These are phyloP conservation scores for Cyclophora punctaria DNA, from an alignment of 2,888 invertebrate species.

Conservation along the genomic window DNA sequence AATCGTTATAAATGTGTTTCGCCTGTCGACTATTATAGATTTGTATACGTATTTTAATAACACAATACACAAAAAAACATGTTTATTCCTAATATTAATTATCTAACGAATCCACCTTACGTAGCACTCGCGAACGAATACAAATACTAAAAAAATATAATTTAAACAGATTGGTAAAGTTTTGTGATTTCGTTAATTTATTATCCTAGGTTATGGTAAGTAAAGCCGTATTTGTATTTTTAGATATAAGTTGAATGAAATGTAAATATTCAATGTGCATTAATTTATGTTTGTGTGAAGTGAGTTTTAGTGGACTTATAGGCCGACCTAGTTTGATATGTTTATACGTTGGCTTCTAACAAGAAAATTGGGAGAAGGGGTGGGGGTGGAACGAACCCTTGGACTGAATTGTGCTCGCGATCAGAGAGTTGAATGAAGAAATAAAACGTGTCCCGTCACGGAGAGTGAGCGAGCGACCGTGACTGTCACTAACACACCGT, in stretches of 20 bases:
- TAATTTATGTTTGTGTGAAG: constrained; percentile 48
- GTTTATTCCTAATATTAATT: constrained; percentile 4
- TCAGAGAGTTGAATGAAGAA: too few species aligned
- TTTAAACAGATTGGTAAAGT: constrained; percentile 16
- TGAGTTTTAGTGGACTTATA: constrained; percentile 5
- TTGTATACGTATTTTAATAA: constrained; percentile 13
- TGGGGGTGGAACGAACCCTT: too few species aligned
- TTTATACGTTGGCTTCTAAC: too few species aligned
- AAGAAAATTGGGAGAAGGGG: too few species aligned
- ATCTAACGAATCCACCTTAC: constrained; percentile 11
- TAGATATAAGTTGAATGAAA: constrained; percentile 22
- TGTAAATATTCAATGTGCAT: constrained; percentile 59
- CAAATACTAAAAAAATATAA: background rate
- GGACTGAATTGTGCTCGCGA: too few species aligned
- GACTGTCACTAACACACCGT: too few species aligned
- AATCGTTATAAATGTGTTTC: constrained; percentile 30
- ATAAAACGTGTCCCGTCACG: too few species aligned
- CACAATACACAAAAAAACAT: constrained; percentile 16
- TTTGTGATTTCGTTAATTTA: constrained; percentile 19
- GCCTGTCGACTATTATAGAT: constrained; percentile 21
- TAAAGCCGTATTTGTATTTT: constrained; percentile 18
- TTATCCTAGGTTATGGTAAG: constrained; percentile 9
- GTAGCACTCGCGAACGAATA: too few species aligned
- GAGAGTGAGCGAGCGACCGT: too few species aligned
- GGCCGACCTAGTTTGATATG: background rate